A percentile compares a stretch with the other conserved stretches of the same genome.
These are phyloP conservation scores for Cenopis cana DNA, from an alignment of 2,888 invertebrate species.

Conservation along the genomic window DNA sequence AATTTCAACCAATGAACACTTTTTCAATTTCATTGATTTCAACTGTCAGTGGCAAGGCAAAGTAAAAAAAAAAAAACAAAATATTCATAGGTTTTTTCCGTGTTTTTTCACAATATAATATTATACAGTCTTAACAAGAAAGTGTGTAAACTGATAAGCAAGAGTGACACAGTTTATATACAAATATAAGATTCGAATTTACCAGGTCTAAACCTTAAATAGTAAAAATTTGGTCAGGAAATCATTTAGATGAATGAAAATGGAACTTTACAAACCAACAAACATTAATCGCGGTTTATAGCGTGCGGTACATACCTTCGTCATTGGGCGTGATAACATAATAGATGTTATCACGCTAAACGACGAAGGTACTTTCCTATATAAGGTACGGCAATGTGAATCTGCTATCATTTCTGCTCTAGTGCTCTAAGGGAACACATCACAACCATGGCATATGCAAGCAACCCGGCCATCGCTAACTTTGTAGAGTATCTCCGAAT, in stretches of 20 bases:
- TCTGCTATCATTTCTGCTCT: conserved; percentile 25
- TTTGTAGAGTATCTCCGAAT: conserved; percentile 90
- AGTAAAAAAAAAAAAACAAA: too few species aligned
- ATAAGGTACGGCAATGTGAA: conserved; percentile 18
- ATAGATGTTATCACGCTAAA: conserved; percentile 24
- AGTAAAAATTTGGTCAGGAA: neutral
- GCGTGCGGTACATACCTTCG: neutral
- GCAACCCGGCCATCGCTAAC: conserved; percentile 85
- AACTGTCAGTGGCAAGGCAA: too few species aligned
- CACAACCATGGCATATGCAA: conserved; percentile 68
- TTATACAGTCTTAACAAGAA: too few species aligned
- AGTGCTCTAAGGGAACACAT: conserved; percentile 15
- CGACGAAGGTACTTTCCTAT: conserved; percentile 9
- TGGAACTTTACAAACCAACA: conserved; percentile 13
- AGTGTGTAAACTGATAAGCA: too few species aligned
- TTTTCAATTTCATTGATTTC: too few species aligned
- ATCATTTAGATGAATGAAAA: conserved; percentile 4
- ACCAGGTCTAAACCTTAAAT: too few species aligned
- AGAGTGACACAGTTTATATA: too few species aligned
- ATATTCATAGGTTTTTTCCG: too few species aligned
- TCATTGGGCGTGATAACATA: too few species aligned
- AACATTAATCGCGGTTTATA: conserved; percentile 12
- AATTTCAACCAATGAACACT: too few species aligned
- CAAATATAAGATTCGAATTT: too few species aligned
- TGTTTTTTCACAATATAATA: too few species aligned